These are phyloP conservation scores for Pipistrellus pygmaeus DNA, from an alignment of 2,797 vertebrate genomes.

Conservation along the genomic window DNA sequence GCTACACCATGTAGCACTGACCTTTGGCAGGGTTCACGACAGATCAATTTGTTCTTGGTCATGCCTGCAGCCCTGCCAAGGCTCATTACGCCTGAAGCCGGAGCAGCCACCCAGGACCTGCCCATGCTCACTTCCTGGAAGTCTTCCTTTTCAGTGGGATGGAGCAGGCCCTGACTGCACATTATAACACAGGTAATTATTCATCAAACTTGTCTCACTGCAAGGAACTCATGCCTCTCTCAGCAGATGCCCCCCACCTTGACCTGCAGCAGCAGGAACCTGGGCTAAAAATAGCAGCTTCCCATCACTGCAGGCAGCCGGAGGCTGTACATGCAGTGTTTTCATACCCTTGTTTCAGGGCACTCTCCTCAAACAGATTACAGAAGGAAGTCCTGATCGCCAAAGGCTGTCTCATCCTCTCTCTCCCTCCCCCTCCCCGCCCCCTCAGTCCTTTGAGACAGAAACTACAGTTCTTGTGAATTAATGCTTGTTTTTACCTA, in stretches of 20 bases:
- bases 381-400: not conserved
- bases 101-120: not conserved
- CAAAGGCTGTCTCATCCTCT: not conserved
- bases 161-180: conserved; percentile 23
- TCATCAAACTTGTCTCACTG: conserved; percentile 71
- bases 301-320: not conserved
- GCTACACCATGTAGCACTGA: not conserved
- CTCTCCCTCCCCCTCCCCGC: too few species aligned
- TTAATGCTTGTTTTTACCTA: not conserved
- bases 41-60: conserved; percentile 52
- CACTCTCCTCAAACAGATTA: not conserved
- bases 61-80: not conserved
- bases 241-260: conserved; percentile 35
- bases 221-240: conserved; percentile 66
- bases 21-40: not conserved
- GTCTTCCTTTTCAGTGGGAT: conserved; percentile 14
- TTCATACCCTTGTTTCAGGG: not conserved
- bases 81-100: conserved; percentile 17
- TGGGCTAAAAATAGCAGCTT: conserved; percentile 70
- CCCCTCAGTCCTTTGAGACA: not conserved
- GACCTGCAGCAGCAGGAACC: conserved; percentile 56
- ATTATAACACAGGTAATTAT: conserved; percentile 73
- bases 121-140: conserved; percentile 38
- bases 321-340: not conserved
- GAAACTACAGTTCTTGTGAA: not conserved